Base-by-base conservation (phyloP, 2,888 invertebrate genomes). In the Nudaria mundana region DNA sequence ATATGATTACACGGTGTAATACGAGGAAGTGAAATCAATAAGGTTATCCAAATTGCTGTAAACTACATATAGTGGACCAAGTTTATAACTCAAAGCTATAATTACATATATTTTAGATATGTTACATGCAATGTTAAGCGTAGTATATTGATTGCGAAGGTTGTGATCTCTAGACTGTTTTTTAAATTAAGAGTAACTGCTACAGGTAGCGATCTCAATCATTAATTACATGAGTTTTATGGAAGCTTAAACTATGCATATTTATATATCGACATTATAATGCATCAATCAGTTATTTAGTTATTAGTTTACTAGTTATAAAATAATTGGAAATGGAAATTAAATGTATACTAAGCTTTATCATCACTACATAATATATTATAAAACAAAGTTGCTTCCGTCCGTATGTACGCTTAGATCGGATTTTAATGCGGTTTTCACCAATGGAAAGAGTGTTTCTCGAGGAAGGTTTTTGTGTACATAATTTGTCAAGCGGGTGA, bases 101-200 rank as follows among this genome's bases (percentile, higher is more conserved):
- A 65, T 64, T 64, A 65, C 35, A 52, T 48, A 33, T 45, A 42
- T 61, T 40, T 44, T 40, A 20, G 40, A 49, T 54, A 43, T 41
- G 43, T 48, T 52, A 49, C 40, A 48, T 42, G 52, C 46, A 52
- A 56, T 45, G 40, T 45, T 34, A 31, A 39, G 40, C n/a, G 47
- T 52, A 39, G 53, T 50, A 43, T 50, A 39, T 34, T 31, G 37
- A 13, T 42, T 42, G 40, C 35, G 42, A 40, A 49, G 38, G 52
- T 51, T 40, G 53, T 59, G 52, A 54, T 51, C 47, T 57, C 44
- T 55, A 51, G 49, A 44, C 38, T 55, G 47, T 56, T 48, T 49
- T 52, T 44, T 22, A 38, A 42, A 31, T 36, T 45, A 10, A 14
- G 14, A 11, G n/a, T 15, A 14, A 41, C 40, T 28, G 28, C 29